A percentile compares a stretch with the other conserved stretches of the same genome.
These are phyloP conservation scores for Halichoerus grypus DNA, from an alignment of 2,113 vertebrate species.

Conservation along the genomic window DNA sequence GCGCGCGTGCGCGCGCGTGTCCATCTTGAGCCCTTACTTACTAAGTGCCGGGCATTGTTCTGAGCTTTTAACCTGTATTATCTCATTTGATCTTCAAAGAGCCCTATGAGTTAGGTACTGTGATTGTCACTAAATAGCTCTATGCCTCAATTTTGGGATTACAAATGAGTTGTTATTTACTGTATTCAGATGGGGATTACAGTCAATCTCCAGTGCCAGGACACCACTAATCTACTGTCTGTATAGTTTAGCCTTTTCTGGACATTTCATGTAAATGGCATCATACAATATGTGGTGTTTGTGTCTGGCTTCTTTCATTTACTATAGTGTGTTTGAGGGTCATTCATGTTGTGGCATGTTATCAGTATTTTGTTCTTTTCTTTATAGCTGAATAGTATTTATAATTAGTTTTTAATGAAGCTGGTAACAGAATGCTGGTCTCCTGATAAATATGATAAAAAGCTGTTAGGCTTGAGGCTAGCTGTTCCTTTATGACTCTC, in stretches of 20 bases:
- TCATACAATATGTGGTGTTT: background rate
- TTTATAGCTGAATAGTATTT: background rate
- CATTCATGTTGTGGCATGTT: constrained; percentile 25
- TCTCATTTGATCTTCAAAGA: constrained; percentile 46
- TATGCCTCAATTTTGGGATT: background rate
- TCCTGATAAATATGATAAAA: background rate
- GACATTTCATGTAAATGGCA: background rate
- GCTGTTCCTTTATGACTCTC: background rate
- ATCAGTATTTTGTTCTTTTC: constrained; percentile 32
- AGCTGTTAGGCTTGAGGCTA: background rate
- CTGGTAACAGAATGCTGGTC: background rate
- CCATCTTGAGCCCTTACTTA: background rate
- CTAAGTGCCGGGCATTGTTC: background rate
- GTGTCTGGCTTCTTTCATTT: background rate
- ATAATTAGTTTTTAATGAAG: constrained; percentile 22
- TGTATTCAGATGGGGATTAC: background rate
- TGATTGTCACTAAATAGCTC: background rate
- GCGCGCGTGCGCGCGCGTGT: background rate
- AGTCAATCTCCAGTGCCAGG: background rate
- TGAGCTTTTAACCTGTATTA: constrained; percentile 46
- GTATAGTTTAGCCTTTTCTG: constrained; percentile 27
- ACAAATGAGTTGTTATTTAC: background rate
- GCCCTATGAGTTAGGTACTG: constrained; percentile 2
- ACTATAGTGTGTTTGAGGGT: background rate
- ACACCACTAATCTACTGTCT: background rate